Evolutionary conservation across 1,140 invertebrate genomes (phyloP).

Genomic region (Diploscapter pachys): DNA sequence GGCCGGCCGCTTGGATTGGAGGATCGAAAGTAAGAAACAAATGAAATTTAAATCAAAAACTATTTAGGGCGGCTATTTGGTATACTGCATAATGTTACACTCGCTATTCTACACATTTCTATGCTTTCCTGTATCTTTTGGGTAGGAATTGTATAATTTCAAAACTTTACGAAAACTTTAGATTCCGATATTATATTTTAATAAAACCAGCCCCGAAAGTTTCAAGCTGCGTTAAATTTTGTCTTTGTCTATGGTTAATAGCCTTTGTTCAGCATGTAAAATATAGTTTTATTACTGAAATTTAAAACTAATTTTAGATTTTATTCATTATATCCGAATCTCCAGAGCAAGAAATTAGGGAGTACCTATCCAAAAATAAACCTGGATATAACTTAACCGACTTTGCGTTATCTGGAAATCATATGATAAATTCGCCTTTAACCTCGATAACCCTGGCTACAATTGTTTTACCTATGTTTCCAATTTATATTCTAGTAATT

Average conservation of each 20-base stretch:
- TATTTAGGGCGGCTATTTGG: conserved; percentile 11
- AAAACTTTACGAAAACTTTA: neutral
- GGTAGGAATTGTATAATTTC: too few species aligned
- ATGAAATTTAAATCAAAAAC: too few species aligned
- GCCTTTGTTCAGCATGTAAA: conserved; percentile 20
- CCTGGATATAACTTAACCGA: conserved; percentile 10
- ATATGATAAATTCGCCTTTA: conserved; percentile 23
- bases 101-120: conserved; percentile 24
- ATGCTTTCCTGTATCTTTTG: conserved; percentile 16
- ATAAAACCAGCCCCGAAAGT: conserved; percentile 9
- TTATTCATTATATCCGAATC: conserved; percentile 25
- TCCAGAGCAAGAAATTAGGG: neutral
- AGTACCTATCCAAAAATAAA: conserved; percentile 16
- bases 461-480: conserved; percentile 27
- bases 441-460: conserved; percentile 24
- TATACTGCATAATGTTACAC: conserved; percentile 19
- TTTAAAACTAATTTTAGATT: conserved; percentile 12
- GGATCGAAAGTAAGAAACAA: neutral
- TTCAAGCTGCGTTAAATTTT: neutral
- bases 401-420: conserved; percentile 21
- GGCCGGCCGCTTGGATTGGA: conserved; percentile 15
- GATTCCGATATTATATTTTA: conserved; percentile 22
- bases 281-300: neutral
- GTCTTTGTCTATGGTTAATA: conserved; percentile 15
- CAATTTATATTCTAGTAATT: conserved; percentile 21